Evolutionary conservation across 2,797 vertebrate species (phyloP), one percentile per base, ranked within the genome.

Genomic region (Eupleurogrammus muticus): DNA sequence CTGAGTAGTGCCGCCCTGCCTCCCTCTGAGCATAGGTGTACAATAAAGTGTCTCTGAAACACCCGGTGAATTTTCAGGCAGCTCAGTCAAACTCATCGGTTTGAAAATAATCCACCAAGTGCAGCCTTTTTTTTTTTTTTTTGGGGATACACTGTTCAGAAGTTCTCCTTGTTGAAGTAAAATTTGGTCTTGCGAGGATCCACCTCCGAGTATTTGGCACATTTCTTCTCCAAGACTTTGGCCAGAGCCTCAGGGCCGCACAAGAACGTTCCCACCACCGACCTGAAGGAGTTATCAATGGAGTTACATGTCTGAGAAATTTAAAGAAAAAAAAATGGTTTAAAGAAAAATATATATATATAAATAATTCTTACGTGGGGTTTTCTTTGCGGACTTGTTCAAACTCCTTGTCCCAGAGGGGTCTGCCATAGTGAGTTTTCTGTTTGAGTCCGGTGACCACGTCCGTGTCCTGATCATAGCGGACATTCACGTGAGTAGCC

Each of bases 131-230:
- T n/a, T n/a, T n/a, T n/a, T n/a, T n/a, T n/a, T n/a, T n/a, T n/a
- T n/a, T n/a, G n/a, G n/a, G n/a, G n/a, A n/a, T n/a, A n/a, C n/a
- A 1, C 40, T 21, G 0, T 74, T 96, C 86, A 98, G 70, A 98
- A 98, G 66, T 97, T 97, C 79, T 98, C 96, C 83, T 97, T 96
- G 92, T 98, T 98, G 87, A 98, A 97, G 84, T 97, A 98, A 91
- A 98, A 99, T 65, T 94, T 94, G 72, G 96, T 96, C 73, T 96
- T 97, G 17, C 96, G 93, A 48, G 95, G 96, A 89, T 98, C 96
- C 55, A 98, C 83, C 11, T 96, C 96, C 0, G 96, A 97, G 74
- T 95, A 95, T 23, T 95, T 96, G 14, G 86, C 92, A 65, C 96
- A 97, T 68, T 94, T 95, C 70, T 95, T 96, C 32, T 84, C 73